Evolutionary conservation across 2,113 vertebrate genomes (phyloP).

Genomic region (Larimichthys crocea): DNA sequence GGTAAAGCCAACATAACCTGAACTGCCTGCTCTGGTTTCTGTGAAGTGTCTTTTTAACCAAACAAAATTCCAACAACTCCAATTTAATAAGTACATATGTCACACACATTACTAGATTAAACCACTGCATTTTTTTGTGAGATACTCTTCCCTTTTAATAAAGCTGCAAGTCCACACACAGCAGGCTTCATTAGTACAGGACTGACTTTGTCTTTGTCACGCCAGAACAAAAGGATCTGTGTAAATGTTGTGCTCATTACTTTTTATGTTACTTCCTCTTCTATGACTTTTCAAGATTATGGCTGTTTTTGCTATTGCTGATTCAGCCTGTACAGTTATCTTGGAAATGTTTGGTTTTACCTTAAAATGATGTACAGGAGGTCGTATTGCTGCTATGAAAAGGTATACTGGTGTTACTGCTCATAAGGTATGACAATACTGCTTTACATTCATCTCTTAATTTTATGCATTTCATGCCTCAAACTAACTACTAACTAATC

Average conservation of each 20-base stretch:
- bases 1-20: neutral
- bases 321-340: neutral
- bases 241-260: constrained; percentile 1
- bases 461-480: too few species aligned
- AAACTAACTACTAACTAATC: too few species aligned
- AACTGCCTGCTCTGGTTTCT: neutral
- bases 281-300: neutral
- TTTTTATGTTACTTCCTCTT: neutral
- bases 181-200: constrained; percentile 6
- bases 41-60: neutral
- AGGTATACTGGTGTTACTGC: too few species aligned
- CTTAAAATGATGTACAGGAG: too few species aligned
- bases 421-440: too few species aligned
- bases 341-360: too few species aligned
- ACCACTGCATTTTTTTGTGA: neutral
- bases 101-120: constrained; percentile 1
- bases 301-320: neutral
- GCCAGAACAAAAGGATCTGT: neutral
- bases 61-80: neutral
- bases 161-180: neutral
- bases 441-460: too few species aligned
- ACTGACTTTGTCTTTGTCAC: neutral
- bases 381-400: too few species aligned
- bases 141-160: neutral
- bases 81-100: constrained; percentile 5